Conservation (phyloP, 2,113 vertebrate genomes). For the Perca fluviatilis region DNA sequence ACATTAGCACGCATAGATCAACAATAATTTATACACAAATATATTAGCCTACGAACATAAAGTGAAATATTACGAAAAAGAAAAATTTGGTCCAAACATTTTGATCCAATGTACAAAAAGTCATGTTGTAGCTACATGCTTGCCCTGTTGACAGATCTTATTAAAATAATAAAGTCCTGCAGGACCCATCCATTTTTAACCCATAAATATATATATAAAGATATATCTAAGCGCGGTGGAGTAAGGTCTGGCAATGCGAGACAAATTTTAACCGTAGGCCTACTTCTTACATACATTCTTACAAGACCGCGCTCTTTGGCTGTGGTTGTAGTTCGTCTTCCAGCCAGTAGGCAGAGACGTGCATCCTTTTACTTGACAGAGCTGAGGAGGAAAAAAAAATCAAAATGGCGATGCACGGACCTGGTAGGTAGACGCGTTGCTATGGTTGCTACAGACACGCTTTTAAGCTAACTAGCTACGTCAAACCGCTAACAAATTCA, state of each 20-base stretch:
- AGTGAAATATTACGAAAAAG: too few relatives aligned
- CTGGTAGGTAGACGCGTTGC: slow-evolving; percentile 76
- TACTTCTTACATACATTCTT: not conserved
- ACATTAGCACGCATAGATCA: too few relatives aligned
- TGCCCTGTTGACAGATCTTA: not conserved
- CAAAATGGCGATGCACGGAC: slow-evolving; percentile 72
- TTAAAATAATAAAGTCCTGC: too few relatives aligned
- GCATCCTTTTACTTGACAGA: not conserved
- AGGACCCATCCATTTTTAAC: too few relatives aligned
- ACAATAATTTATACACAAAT: too few relatives aligned
- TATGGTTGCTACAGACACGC: slow-evolving; percentile 60
- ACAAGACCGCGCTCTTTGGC: too few relatives aligned
- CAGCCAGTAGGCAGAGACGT: slow-evolving; percentile 57
- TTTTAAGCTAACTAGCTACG: not conserved
- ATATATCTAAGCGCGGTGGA: too few relatives aligned
- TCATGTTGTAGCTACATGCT: not conserved
- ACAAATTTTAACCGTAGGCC: not conserved
- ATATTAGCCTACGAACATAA: too few relatives aligned
- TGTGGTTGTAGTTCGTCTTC: slow-evolving; percentile 42
- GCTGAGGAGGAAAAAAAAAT: not conserved
- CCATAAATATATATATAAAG: too few relatives aligned
- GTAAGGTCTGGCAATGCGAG: too few relatives aligned
- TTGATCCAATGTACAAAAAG: too few relatives aligned
- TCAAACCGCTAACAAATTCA: not conserved
- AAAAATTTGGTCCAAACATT: too few relatives aligned